Conservation (phyloP, 1,140 invertebrate genomes). For the Leptopilina boulardi region DNA sequence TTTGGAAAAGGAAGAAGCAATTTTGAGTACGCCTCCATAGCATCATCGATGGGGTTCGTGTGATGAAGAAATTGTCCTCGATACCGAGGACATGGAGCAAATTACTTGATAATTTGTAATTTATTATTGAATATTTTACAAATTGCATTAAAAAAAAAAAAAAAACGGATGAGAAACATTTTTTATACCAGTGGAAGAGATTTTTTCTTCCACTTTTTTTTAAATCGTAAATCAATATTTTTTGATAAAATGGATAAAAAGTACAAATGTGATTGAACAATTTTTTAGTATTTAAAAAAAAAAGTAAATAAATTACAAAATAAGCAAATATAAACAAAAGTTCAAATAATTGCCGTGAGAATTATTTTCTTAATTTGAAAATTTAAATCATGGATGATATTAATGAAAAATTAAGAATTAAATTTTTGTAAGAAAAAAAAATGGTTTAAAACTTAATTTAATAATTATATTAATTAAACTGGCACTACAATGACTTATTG, state of each 20-base stretch:
- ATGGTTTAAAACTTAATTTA: not conserved
- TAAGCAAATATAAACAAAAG: too few relatives aligned
- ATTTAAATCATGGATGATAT: too few relatives aligned
- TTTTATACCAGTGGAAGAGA: not conserved
- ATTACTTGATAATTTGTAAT: conserved; percentile 35
- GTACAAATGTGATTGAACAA: not conserved
- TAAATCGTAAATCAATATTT: not conserved
- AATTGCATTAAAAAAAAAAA: not conserved
- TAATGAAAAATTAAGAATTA: too few relatives aligned
- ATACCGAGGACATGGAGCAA: not conserved
- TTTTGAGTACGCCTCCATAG: conserved; percentile 65
- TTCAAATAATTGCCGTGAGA: too few relatives aligned
- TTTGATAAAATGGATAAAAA: not conserved
- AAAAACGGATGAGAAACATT: not conserved
- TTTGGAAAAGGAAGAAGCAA: conserved; percentile 51
- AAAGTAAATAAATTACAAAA: too few relatives aligned
- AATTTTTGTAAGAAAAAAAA: too few relatives aligned
- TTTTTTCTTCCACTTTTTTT: not conserved
- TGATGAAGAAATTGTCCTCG: conserved; percentile 55
- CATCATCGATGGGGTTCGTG: conserved; percentile 72
- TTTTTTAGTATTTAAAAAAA: not conserved
- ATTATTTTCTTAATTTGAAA: too few relatives aligned
- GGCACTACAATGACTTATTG: not conserved
- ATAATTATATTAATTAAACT: conserved; percentile 8
- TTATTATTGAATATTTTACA: not conserved